These are phyloP conservation scores for Sinotaia quadrata DNA, from an alignment of 2,888 invertebrate genomes.

Conservation along the genomic window DNA sequence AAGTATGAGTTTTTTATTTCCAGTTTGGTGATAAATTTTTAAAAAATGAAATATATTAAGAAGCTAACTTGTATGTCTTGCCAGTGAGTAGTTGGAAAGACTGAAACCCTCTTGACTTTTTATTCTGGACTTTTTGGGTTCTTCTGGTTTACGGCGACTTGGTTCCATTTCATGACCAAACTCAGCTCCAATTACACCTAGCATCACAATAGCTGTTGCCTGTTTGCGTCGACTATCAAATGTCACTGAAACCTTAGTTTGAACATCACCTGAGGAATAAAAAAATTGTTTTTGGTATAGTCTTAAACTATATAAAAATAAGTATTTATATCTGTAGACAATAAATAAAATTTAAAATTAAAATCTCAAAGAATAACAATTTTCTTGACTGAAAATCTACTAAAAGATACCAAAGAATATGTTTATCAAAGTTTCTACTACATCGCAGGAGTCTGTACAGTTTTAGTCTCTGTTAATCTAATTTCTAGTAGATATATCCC, in stretches of 20 bases:
- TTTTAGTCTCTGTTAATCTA: no score
- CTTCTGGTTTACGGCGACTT: slow-evolving; percentile 67
- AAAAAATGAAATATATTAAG: not conserved
- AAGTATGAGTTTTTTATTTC: no score
- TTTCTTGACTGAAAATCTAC: no score
- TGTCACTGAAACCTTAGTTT: slow-evolving; percentile 56
- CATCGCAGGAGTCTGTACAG: no score
- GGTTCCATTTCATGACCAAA: slow-evolving; percentile 93
- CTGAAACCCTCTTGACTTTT: slow-evolving; percentile 88
- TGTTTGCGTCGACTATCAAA: slow-evolving; percentile 82
- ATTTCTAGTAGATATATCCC: no score
- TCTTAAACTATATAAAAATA: no score
- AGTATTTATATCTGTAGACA: no score
- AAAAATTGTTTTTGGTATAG: no score
- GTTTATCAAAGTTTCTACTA: no score
- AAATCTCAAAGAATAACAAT: no score
- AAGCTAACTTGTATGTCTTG: slow-evolving; percentile 86
- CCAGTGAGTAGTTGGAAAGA: slow-evolving; percentile 86
- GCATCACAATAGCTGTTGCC: slow-evolving; percentile 94
- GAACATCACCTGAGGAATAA: slow-evolving; percentile 49
- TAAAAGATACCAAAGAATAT: no score
- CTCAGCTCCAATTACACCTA: slow-evolving; percentile 98
- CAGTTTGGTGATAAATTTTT: not conserved
- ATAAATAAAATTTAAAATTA: no score
- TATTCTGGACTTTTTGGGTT: slow-evolving; percentile 79